phyloP scores from a whole-genome alignment of 2,888 invertebrate genomes.

The Eurytoma adleriae region DNA sequence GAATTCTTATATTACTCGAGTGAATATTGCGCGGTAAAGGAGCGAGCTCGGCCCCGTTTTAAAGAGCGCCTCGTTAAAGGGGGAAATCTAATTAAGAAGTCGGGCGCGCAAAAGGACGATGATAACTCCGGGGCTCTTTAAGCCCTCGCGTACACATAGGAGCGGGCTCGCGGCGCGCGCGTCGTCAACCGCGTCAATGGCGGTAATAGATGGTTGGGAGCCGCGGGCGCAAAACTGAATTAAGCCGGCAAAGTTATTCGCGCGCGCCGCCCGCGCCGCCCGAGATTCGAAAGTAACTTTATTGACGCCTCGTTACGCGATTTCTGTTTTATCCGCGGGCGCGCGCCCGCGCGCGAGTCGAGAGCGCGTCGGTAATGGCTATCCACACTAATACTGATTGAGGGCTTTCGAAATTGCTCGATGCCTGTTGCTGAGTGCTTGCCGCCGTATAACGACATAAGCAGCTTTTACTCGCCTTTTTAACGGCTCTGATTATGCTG shows the following conservation, averaged over 20 bases:
- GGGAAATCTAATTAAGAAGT: constrained; percentile 60
- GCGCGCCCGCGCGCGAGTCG: not conserved
- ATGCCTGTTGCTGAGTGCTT: no score
- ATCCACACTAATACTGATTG: constrained; percentile 35
- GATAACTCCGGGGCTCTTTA: constrained; percentile 14
- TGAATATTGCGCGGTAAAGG: constrained; percentile 20
- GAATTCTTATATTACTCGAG: constrained; percentile 42
- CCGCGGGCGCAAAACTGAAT: constrained; percentile 26
- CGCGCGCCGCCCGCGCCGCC: not conserved
- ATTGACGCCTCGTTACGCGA: constrained; percentile 35
- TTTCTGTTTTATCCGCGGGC: constrained; percentile 24
- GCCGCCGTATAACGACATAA: no score
- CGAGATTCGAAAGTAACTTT: constrained; percentile 17
- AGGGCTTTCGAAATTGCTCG: constrained; percentile 14
- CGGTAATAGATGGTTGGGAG: not conserved
- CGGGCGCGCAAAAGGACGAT: constrained; percentile 54
- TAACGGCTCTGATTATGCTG: no score
- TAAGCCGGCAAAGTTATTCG: not conserved
- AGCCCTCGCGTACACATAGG: not conserved
- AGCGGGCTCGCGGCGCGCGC: not conserved
- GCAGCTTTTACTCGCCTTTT: no score
- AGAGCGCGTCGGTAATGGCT: not conserved
- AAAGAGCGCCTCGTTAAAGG: constrained; percentile 38
- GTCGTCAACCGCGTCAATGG: not conserved
- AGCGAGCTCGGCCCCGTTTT: not conserved